Percentiles rank a stretch among this genome's conserved stretches.
Conservation (phyloP, 2,797 vertebrate species). For the Apodemus agrarius region DNA sequence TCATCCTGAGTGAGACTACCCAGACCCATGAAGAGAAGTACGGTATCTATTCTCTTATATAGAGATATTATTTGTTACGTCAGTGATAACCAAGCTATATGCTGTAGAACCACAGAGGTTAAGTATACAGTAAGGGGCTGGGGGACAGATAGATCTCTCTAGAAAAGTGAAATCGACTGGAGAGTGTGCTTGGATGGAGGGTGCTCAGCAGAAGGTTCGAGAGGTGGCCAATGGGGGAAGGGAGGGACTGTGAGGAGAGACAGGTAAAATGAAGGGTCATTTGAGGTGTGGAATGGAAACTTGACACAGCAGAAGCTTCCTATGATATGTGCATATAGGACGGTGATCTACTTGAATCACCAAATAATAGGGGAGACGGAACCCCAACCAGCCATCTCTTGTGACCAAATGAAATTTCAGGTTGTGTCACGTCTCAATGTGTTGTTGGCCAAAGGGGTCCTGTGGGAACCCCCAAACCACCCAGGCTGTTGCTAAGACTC, state of each 20-base stretch:
- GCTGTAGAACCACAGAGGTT: not conserved
- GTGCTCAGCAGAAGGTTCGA: not conserved
- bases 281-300: no score
- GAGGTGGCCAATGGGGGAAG: no score
- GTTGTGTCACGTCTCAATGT: not conserved
- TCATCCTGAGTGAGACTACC: not conserved
- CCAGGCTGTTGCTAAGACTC: not conserved
- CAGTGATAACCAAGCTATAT: not conserved
- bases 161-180: no score
- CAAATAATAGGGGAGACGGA: no score
- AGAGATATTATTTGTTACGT: not conserved
- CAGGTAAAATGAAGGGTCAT: no score
- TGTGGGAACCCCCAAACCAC: not conserved
- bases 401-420: not conserved
- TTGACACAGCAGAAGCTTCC: not conserved
- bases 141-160: not conserved
- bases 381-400: not conserved
- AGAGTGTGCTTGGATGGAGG: no score
- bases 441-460: not conserved
- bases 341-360: not conserved
- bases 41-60: not conserved
- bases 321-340: no score
- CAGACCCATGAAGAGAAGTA: not conserved
- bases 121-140: not conserved
- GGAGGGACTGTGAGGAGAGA: not conserved